Evolutionary conservation across 1,140 invertebrate species (phyloP).

Genomic region (Sarcophaga bullata): DNA sequence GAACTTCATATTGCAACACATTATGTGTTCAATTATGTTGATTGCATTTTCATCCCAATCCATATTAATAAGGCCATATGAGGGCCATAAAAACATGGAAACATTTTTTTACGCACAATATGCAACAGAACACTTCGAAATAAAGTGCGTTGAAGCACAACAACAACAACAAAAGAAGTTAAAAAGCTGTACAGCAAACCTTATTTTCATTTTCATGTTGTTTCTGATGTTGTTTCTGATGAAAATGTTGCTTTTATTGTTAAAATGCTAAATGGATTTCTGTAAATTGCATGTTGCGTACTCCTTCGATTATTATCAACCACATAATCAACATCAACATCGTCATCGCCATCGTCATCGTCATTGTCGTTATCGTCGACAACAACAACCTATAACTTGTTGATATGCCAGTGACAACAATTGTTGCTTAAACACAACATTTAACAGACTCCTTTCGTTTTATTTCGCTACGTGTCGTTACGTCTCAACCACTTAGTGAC

Average conservation of each 20-base stretch:
- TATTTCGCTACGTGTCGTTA: background rate
- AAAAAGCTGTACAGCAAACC: background rate
- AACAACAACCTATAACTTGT: slow-evolving; percentile 23
- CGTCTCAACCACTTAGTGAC: too few relatives aligned
- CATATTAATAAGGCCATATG: too few relatives aligned
- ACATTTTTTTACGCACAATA: slow-evolving; percentile 11
- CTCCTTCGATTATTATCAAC: slow-evolving; percentile 26
- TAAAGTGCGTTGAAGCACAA: background rate
- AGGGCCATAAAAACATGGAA: slow-evolving; percentile 6
- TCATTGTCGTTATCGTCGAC: background rate
- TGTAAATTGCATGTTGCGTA: slow-evolving; percentile 32
- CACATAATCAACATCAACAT: background rate
- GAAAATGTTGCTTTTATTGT: background rate
- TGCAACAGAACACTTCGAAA: background rate
- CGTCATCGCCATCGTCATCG: background rate
- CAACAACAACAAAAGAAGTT: background rate
- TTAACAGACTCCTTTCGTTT: background rate
- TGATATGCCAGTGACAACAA: slow-evolving; percentile 35
- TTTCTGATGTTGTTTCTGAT: background rate
- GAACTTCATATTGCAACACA: background rate
- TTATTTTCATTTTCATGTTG: slow-evolving; percentile 14
- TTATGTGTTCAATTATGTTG: slow-evolving; percentile 32
- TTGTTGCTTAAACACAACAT: background rate
- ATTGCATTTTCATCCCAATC: slow-evolving; percentile 11
- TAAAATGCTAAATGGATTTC: slow-evolving; percentile 33